Evolutionary conservation across 2,113 vertebrate species (phyloP).

Genomic region (Axis porcinus): DNA sequence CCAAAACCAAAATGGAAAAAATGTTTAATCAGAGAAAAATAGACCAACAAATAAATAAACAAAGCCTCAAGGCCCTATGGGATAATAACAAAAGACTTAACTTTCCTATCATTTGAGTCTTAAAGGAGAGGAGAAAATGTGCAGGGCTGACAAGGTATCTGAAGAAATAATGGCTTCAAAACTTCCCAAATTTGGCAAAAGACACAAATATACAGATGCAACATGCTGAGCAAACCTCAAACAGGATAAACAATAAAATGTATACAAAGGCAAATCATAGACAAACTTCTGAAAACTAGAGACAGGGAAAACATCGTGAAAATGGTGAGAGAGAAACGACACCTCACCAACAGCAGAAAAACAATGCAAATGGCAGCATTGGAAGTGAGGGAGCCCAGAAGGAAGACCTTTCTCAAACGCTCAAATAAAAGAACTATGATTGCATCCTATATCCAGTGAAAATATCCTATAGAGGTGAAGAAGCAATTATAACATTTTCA

Average conservation of each 20-base stretch:
- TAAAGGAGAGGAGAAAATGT: background rate
- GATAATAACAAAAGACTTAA: background rate
- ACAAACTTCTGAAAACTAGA: background rate
- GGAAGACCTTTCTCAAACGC: background rate
- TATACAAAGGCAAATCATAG: background rate
- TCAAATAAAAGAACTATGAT: background rate
- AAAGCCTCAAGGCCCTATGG: background rate
- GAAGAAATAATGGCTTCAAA: background rate
- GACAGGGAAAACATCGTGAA: background rate
- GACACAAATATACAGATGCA: background rate
- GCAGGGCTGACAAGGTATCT: background rate
- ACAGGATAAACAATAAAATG: background rate
- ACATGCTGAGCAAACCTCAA: background rate
- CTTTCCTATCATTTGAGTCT: background rate
- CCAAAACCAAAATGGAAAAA: background rate
- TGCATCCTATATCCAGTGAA: background rate
- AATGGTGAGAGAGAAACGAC: background rate
- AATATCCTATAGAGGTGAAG: background rate
- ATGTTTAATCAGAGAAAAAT: background rate
- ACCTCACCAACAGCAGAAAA: background rate
- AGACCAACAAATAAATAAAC: background rate
- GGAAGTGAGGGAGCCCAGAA: background rate
- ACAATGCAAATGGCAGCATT: background rate
- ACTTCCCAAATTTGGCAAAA: background rate
- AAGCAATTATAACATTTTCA: background rate